Evolutionary conservation across 2,113 vertebrate species (phyloP), one percentile per base, ranked within the genome.

Genomic region (Xiphophorus couchianus): DNA sequence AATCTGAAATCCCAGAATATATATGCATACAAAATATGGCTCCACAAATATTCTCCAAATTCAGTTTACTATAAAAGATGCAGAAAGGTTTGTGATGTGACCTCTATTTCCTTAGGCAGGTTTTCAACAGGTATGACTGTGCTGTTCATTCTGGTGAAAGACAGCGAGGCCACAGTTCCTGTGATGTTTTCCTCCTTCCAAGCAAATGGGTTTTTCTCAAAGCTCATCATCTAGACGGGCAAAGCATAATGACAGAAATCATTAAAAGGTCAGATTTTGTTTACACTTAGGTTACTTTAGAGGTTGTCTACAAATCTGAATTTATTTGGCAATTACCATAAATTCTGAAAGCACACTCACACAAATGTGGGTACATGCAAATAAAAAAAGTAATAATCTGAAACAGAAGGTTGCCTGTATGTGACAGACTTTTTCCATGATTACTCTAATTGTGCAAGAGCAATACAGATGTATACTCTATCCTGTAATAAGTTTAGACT

Each of bases 191-290:
- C 93, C 11, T 93, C 85, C 62, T 66, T 85, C 90, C 93, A 93
- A 17, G 91, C 91, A 84, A 96, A 98, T 2, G 97, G 98, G 83
- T 96, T 98, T 79, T 90, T 79, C 3, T 92, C 91, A 88, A 97
- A 96, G 90, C 96, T 99, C 93, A 96, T 95, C 97, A 98, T 97
- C 98, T 99, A 74, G 63, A 33, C 1, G 60, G 0, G 25, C 5
- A 72, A 39, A 30, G 15, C 28, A 37, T 29, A 22, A 17, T 2
- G 3, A 22, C 0, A 61, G 5, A 63, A 67, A 25, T 29, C 22
- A 44, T 22, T 1, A 67, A 14, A 79, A 12, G 4, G 13, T 39
- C 12, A 42, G 17, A 25, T 42, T 42, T 42, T n/a, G 9, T 37
- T 66, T 37, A 27, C 11, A 12, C 35, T 14, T 9, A n/a, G 44